Evolutionary conservation across 2,113 vertebrate species (phyloP), one percentile per base, ranked within the genome.

Genomic region (Sinocyclocheilus grahami): DNA sequence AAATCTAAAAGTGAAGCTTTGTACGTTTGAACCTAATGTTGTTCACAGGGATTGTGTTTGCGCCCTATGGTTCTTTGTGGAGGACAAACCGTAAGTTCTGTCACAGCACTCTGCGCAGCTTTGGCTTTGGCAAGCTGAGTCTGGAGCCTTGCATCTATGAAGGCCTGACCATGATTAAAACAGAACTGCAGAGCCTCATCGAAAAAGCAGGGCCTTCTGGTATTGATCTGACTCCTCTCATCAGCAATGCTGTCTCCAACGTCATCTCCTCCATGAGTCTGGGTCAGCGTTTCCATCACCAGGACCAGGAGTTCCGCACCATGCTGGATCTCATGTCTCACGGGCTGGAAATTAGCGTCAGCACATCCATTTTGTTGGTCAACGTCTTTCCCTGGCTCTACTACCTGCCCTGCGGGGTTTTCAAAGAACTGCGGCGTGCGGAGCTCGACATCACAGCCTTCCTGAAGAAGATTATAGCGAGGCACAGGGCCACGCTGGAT

Each of bases 261-360:
- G 92, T 99, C 60, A 99, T 99, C 87, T 99, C 97, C 79, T 97
- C 96, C 2, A 90, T 99, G 92, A 94, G 96, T 89, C 94, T 99
- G 22, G 97, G 97, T 16, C 96, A 90, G 74, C 96, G 97, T 39
- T 99, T 98, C 79, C 92, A 97, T 72, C 97, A 96, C 0, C 93
- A 96, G 6, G 96, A 99, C 11, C 65, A 65, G 0, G 95, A 97
- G 89, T 99, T 99, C 89, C 93, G 94, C 82, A 92, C 85, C 1
- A 91, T 97, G 93, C 94, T 99, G 86, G 90, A 87, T 78, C 93
- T 97, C 89, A 99, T 98, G 96, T 94, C 94, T 0, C 96, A 95
- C 0, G 96, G 95, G 0, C 89, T 99, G 42, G 97, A 99, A 89
- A 94, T 99, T 71, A 96, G 93, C 0, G 85, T 97, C 39, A 96